Evolutionary conservation across 2,888 invertebrate genomes (phyloP), one percentile per base, ranked within the genome.

Genomic region (Lasioglossum villosulum): DNA sequence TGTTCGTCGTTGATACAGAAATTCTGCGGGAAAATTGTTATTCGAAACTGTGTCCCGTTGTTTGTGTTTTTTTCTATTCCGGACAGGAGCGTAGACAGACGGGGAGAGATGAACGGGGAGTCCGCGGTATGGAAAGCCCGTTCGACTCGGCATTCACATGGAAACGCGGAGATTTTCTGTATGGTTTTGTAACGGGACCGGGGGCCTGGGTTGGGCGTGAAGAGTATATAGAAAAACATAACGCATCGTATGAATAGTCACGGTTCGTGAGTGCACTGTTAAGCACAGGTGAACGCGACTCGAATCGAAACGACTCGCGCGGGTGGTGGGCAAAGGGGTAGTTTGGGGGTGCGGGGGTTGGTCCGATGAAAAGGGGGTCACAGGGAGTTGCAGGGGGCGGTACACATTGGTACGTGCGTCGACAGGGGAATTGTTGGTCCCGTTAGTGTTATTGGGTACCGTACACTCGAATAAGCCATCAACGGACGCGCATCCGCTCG

Each of bases 401-500:
- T 68, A 68, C 77, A 39, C 77, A 77, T 66, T n/a, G n/a, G 82
- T 75, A 75, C 82, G 59, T 68, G 66, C 63, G 77, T 78, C 86
- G 66, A 78, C 80, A 56, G n/a, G 86, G 81, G 86, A 86, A 84
- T 86, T 81, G 86, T 84, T 78, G 80, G 59, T 56, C 77, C 70
- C 80, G 78, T 77, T 86, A 86, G 85, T 82, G 80, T 86, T 86
- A 86, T 86, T 86, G 86, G 79, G 82, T 85, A 85, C 82, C 70
- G 74, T 80, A 79, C 85, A 79, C 70, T 68, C 85, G 86, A 86
- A 86, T 86, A 86, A 86, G 82, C 86, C 79, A 82, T 86, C 89
- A 71, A 78, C 78, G 73, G 75, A 83, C 81, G 82, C 70, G 74
- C 82, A 79, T 74, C 86, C 79, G 75, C 71, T 63, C 72, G 85